Conservation (phyloP, 2,797 vertebrate genomes). For the Pseudomugil gertrudae region DNA sequence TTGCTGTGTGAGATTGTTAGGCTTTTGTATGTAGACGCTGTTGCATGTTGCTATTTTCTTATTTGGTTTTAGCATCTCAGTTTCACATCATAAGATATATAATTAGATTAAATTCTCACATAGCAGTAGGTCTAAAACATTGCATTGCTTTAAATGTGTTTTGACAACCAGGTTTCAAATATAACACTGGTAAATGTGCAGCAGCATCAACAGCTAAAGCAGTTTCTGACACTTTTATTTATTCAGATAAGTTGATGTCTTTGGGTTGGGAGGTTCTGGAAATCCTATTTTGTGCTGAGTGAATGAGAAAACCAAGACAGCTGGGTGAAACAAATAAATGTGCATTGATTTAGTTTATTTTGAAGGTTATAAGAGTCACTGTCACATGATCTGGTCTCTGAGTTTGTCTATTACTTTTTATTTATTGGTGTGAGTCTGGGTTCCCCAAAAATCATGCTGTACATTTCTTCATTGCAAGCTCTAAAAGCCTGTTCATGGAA, state of each 20-base stretch:
- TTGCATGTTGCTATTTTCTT: slow-evolving; percentile 53
- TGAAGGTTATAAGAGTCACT: slow-evolving; percentile 41
- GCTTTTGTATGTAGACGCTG: slow-evolving; percentile 63
- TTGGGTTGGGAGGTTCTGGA: slow-evolving; percentile 36
- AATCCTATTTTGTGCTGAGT: slow-evolving; percentile 51
- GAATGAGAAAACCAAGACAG: slow-evolving; percentile 33
- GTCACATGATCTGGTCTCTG: slow-evolving; percentile 35
- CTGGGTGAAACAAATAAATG: slow-evolving; percentile 35
- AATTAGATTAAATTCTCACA: slow-evolving; percentile 31
- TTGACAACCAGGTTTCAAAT: slow-evolving; percentile 30
- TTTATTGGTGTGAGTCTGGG: slow-evolving; percentile 71
- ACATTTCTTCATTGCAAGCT: slow-evolving; percentile 39
- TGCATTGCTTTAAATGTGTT: too few relatives aligned
- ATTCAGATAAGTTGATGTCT: slow-evolving; percentile 48
- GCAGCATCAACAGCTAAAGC: slow-evolving; percentile 38
- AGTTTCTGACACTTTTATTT: slow-evolving; percentile 34
- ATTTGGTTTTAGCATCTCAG: slow-evolving; percentile 20
- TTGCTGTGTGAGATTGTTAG: slow-evolving; percentile 74
- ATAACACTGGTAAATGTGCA: slow-evolving; percentile 24
- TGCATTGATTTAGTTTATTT: slow-evolving; percentile 50
- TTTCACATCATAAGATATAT: slow-evolving; percentile 31
- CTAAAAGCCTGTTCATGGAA: slow-evolving; percentile 19
- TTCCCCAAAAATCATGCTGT: slow-evolving; percentile 61
- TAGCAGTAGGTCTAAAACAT: slow-evolving; percentile 33
- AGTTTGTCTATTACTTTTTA: slow-evolving; percentile 63